A percentile compares a stretch with the other conserved stretches of the same genome.
These are phyloP conservation scores for Sphinx pinastri DNA, from an alignment of 2,888 invertebrate genomes.

Conservation along the genomic window DNA sequence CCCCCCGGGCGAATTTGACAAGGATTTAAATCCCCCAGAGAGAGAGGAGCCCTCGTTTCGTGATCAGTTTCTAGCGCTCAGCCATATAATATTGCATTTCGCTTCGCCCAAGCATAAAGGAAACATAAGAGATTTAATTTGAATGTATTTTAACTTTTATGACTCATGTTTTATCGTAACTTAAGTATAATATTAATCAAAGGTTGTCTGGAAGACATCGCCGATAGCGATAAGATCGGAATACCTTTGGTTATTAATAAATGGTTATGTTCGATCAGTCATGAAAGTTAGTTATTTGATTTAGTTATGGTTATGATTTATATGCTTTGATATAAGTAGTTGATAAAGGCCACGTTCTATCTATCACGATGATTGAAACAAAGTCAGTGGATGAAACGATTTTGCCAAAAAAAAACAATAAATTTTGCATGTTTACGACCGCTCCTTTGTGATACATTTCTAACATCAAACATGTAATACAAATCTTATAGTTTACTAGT, in stretches of 20 bases:
- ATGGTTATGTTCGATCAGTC: neutral
- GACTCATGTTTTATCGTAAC: conserved; percentile 8
- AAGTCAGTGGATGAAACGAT: neutral
- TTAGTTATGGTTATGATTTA: neutral
- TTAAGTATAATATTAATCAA: neutral
- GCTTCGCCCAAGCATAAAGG: conserved; percentile 45
- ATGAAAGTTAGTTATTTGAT: neutral
- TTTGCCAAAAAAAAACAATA: too few species aligned
- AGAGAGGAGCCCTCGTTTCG: conserved; percentile 54
- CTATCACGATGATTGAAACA: neutral
- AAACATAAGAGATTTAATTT: conserved; percentile 45
- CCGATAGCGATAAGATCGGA: neutral
- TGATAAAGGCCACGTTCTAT: neutral
- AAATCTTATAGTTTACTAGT: too few species aligned
- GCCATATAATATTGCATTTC: conserved; percentile 71
- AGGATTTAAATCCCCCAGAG: conserved; percentile 61
- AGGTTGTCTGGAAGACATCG: conserved; percentile 8
- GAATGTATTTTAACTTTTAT: conserved; percentile 40
- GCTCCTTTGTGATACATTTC: too few species aligned
- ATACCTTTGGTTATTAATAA: neutral
- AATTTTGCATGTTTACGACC: too few species aligned
- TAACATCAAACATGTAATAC: too few species aligned
- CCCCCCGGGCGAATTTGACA: conserved; percentile 58
- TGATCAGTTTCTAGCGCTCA: conserved; percentile 72
- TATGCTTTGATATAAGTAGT: neutral